These are phyloP conservation scores for Clitarchus hookeri DNA, from an alignment of 2,888 invertebrate species.

Conservation along the genomic window DNA sequence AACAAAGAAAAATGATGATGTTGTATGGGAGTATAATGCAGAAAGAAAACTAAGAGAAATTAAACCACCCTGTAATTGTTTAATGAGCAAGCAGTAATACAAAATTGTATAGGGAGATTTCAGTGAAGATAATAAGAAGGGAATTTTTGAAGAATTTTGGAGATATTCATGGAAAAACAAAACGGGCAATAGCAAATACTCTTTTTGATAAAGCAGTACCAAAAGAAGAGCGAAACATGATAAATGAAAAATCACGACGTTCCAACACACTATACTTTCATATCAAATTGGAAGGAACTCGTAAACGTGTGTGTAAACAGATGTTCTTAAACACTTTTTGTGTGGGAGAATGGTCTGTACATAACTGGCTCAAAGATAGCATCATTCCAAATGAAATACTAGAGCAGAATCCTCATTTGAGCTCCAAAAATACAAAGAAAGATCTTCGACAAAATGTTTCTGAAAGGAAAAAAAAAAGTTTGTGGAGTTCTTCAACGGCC, in stretches of 20 bases:
- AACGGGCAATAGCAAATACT: background rate
- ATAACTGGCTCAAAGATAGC: background rate
- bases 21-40: too few species aligned
- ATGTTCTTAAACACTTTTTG: too few species aligned
- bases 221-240: background rate
- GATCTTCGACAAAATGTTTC: background rate
- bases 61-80: too few species aligned
- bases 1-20: too few species aligned
- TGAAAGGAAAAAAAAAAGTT: background rate
- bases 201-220: background rate
- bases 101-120: background rate
- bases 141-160: background rate
- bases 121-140: background rate
- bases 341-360: too few species aligned
- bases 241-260: background rate
- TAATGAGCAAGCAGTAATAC: background rate
- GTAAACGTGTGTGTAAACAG: too few species aligned
- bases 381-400: background rate
- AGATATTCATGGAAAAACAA: background rate
- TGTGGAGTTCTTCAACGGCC: background rate
- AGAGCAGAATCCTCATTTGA: background rate
- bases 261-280: background rate
- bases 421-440: background rate
- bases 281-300: background rate
- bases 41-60: too few species aligned